These are phyloP conservation scores for Hyperoplus lanceolatus DNA, from an alignment of 2,797 vertebrate species.

Conservation along the genomic window DNA sequence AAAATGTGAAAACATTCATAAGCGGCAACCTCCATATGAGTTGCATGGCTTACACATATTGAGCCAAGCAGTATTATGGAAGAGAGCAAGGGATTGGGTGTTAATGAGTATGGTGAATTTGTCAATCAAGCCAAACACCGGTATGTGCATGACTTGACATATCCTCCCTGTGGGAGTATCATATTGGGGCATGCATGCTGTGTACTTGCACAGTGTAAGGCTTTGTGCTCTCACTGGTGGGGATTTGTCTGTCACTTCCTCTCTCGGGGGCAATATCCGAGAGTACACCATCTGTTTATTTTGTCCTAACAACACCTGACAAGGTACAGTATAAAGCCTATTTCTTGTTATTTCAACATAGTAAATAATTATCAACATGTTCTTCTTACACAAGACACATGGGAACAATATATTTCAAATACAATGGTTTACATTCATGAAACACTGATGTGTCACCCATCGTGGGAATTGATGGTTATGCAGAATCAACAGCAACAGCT, in stretches of 20 bases:
- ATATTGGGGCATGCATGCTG: constrained; percentile 57
- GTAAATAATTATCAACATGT: neutral
- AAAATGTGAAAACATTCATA: neutral
- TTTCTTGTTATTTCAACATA: constrained; percentile 10
- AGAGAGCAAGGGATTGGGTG: constrained; percentile 46
- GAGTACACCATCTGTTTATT: constrained; percentile 78
- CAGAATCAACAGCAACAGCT: constrained; percentile 23
- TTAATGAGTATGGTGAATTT: constrained; percentile 62
- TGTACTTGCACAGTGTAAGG: constrained; percentile 67
- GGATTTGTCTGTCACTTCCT: constrained; percentile 69
- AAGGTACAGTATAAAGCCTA: constrained; percentile 23
- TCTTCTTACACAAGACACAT: neutral
- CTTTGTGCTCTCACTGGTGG: constrained; percentile 60
- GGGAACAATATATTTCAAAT: neutral
- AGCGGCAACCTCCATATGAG: neutral
- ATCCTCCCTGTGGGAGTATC: constrained; percentile 67
- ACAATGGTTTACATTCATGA: neutral
- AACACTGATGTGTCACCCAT: neutral
- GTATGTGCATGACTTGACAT: constrained; percentile 64
- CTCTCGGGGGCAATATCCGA: constrained; percentile 62
- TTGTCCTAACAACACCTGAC: constrained; percentile 70
- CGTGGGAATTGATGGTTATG: neutral
- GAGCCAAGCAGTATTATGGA: constrained; percentile 35
- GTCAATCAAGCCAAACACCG: constrained; percentile 67
- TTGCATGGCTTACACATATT: constrained; percentile 29